Conservation (phyloP, 1,140 invertebrate species). For the Epicauta chinensis region DNA sequence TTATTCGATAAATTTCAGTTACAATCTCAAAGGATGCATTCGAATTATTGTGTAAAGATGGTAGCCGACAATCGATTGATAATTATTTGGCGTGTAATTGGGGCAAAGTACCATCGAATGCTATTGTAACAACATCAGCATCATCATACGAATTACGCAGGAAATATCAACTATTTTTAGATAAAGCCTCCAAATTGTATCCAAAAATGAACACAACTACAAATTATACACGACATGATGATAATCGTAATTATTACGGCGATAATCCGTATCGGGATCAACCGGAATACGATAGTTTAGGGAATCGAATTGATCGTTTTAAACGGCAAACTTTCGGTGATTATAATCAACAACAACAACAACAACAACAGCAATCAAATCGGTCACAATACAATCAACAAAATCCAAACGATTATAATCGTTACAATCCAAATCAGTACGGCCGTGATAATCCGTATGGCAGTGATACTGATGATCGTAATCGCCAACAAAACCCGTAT, state of each 20-base stretch:
- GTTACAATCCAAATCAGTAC: not conserved
- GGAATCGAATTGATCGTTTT: constrained; percentile 16
- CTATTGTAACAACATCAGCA: constrained; percentile 80
- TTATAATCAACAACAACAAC: constrained; percentile 13
- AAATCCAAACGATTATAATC: not conserved
- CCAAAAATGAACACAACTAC: not conserved
- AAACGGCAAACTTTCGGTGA: constrained; percentile 31
- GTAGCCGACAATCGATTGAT: constrained; percentile 59
- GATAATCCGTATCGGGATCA: not conserved
- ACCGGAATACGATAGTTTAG: constrained; percentile 16
- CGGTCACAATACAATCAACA: constrained; percentile 9
- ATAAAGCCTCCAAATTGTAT: constrained; percentile 49
- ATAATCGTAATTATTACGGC: constrained; percentile 7
- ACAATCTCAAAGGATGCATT: constrained; percentile 62
- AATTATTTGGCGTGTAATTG: constrained; percentile 80
- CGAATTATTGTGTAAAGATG: constrained; percentile 83
- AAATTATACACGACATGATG: constrained; percentile 3
- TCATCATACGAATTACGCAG: constrained; percentile 53
- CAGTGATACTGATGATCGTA: constrained; percentile 5
- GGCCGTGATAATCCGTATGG: not conserved
- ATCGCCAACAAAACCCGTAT: constrained; percentile 27
- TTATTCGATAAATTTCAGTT: constrained; percentile 41
- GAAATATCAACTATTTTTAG: constrained; percentile 54
- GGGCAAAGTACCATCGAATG: constrained; percentile 79
- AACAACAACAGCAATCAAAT: constrained; percentile 9